phyloP scores from a whole-genome alignment of 2,797 vertebrate species.

The Melanotaenia boesemani region DNA sequence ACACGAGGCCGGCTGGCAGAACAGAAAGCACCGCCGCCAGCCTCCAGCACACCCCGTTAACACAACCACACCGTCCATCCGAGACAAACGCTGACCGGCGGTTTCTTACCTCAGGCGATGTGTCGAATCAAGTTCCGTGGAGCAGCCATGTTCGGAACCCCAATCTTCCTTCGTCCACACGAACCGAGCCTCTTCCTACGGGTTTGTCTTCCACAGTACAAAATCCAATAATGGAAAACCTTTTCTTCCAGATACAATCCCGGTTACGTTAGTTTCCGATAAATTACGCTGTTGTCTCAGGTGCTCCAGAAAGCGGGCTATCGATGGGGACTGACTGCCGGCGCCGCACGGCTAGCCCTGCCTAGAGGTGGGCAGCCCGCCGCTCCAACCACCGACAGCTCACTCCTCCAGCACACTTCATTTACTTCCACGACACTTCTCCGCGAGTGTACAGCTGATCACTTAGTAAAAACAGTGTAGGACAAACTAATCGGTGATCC shows the following conservation, averaged over 20 bases:
- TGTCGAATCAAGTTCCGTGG: slow-evolving; percentile 83
- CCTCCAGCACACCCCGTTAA: not conserved
- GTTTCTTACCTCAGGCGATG: slow-evolving; percentile 85
- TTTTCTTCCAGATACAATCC: slow-evolving; percentile 38
- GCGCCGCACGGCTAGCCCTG: slow-evolving; percentile 66
- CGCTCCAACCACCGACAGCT: slow-evolving; percentile 53
- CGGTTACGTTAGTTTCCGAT: slow-evolving; percentile 29
- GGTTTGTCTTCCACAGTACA: slow-evolving; percentile 72
- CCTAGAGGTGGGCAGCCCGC: slow-evolving; percentile 68
- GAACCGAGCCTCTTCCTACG: slow-evolving; percentile 81
- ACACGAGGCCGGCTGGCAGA: not conserved
- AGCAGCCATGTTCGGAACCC: slow-evolving; percentile 86
- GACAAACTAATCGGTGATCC: not conserved
- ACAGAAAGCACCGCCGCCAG: not conserved
- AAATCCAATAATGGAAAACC: slow-evolving; percentile 51
- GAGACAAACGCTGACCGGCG: slow-evolving; percentile 17
- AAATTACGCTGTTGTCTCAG: slow-evolving; percentile 39
- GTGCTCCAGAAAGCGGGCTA: slow-evolving; percentile 34
- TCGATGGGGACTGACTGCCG: slow-evolving; percentile 56
- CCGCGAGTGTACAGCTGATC: not conserved
- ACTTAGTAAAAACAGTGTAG: not conserved
- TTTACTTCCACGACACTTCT: slow-evolving; percentile 12
- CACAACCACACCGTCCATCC: not conserved
- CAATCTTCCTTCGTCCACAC: slow-evolving; percentile 79
- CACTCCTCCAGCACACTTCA: slow-evolving; percentile 14